A percentile compares a stretch with the other conserved stretches of the same genome.
These are phyloP conservation scores for Corella eumyota DNA, from an alignment of 23 tunicate genomes.

Conservation along the genomic window DNA sequence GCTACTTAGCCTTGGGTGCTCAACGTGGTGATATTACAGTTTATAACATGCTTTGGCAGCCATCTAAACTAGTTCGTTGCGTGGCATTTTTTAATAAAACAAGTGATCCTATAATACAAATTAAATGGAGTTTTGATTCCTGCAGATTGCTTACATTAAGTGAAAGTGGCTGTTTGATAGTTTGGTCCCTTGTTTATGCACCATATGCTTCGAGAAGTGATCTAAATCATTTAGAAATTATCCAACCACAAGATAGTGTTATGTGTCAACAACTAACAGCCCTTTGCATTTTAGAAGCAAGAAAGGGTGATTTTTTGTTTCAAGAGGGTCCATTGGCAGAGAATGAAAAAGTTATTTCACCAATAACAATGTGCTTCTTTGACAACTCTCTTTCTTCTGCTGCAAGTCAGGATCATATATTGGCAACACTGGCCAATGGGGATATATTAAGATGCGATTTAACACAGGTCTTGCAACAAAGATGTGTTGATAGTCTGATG, in stretches of 20 bases:
- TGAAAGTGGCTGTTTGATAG: conserved; percentile 23
- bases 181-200: conserved; percentile 48
- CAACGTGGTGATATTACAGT: conserved; percentile 62
- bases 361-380: conserved; percentile 22
- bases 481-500: conserved; percentile 12
- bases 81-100: conserved; percentile 37
- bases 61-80: conserved; percentile 29
- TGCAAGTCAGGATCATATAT: conserved; percentile 41
- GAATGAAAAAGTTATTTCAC: background rate
- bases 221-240: conserved; percentile 9
- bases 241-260: conserved; percentile 1
- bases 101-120: conserved; percentile 15
- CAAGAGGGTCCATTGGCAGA: conserved; percentile 12
- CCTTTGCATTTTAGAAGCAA: conserved; percentile 35
- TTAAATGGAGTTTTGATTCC: conserved; percentile 51
- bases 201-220: conserved; percentile 29
- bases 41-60: conserved; percentile 43
- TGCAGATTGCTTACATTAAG: conserved; percentile 31
- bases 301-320: conserved; percentile 36
- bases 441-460: conserved; percentile 51
- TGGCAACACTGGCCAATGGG: conserved; percentile 42
- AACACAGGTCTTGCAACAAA: background rate
- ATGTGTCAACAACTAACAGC: conserved; percentile 50
- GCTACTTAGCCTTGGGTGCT: conserved; percentile 35
- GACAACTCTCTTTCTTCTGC: conserved; percentile 22